A percentile compares a stretch with the other conserved stretches of the same genome.
These are phyloP conservation scores for Alentia gelatinosa DNA, from an alignment of 2,888 invertebrate species.

Conservation along the genomic window DNA sequence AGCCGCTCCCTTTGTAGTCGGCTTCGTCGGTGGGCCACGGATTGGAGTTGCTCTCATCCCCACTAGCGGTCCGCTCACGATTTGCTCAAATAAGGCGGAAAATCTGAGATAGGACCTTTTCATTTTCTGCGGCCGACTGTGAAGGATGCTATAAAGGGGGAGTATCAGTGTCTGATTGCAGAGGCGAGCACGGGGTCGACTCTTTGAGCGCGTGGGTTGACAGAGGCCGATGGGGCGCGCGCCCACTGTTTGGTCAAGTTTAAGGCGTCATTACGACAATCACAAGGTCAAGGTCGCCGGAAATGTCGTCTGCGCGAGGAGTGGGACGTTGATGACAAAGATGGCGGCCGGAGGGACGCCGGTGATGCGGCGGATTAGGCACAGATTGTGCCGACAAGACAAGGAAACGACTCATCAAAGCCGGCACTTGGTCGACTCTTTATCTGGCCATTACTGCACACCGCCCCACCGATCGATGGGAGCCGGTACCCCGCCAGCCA, in stretches of 20 bases:
- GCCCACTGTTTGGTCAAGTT: slow-evolving; percentile 22
- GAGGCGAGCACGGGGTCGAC: background rate
- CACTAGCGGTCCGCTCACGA: background rate
- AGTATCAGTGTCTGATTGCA: slow-evolving; percentile 44
- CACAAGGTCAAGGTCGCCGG: slow-evolving; percentile 41
- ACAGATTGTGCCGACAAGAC: slow-evolving; percentile 49
- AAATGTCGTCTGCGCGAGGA: slow-evolving; percentile 35
- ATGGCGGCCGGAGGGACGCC: slow-evolving; percentile 21
- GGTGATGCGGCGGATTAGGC: slow-evolving; percentile 23
- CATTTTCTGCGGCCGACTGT: slow-evolving; percentile 36
- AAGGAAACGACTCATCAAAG: slow-evolving; percentile 49
- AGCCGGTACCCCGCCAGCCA: background rate
- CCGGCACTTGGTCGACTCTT: slow-evolving; percentile 34
- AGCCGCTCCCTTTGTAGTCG: slow-evolving; percentile 26
- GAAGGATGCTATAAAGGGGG: slow-evolving; percentile 19
- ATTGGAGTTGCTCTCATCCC: background rate
- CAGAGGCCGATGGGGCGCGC: background rate
- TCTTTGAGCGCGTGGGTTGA: slow-evolving; percentile 27
- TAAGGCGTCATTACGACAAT: slow-evolving; percentile 45
- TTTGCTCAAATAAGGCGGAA: slow-evolving; percentile 49
- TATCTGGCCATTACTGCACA: slow-evolving; percentile 41
- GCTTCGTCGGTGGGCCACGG: background rate
- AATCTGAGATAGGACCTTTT: slow-evolving; percentile 45
- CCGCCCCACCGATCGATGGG: background rate
- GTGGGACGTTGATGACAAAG: slow-evolving; percentile 31